phyloP scores from a whole-genome alignment of 37 sponge, comb jelly and placozoan species.

The Aplysina aerophoba region DNA sequence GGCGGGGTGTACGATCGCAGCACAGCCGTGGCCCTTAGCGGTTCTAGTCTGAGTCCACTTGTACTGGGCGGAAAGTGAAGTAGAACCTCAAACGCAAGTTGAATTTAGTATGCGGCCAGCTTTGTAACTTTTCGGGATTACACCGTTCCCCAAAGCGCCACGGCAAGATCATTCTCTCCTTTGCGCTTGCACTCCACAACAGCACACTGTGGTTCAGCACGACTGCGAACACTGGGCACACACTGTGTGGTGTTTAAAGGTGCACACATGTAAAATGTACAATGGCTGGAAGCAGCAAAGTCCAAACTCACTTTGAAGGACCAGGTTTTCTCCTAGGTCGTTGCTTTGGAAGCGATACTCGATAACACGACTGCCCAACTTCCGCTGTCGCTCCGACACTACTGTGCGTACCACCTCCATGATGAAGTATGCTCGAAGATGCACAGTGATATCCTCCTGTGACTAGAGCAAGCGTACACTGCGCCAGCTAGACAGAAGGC shows the following conservation, averaged over 20 bases:
- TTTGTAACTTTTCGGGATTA: too few species aligned
- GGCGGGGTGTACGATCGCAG: too few species aligned
- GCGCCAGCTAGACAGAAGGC: background rate
- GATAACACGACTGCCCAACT: slow-evolving; percentile 18
- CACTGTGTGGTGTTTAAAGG: background rate
- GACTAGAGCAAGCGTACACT: background rate
- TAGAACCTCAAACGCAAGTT: too few species aligned
- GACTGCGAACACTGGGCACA: slow-evolving; percentile 3
- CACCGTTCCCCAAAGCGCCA: too few species aligned
- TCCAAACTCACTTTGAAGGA: slow-evolving; percentile 6
- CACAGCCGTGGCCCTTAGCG: too few species aligned
- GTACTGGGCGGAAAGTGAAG: too few species aligned
- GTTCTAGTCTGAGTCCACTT: too few species aligned
- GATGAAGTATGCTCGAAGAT: background rate
- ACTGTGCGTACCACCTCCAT: slow-evolving; percentile 29
- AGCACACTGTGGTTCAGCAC: too few species aligned
- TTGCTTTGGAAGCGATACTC: slow-evolving; percentile 26
- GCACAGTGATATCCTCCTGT: slow-evolving; percentile 5
- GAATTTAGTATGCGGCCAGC: too few species aligned
- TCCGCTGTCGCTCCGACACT: background rate
- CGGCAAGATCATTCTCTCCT: too few species aligned
- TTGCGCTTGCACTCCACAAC: too few species aligned
- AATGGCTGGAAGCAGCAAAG: too few species aligned
- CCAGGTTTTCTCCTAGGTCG: background rate
- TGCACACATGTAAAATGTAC: background rate